phyloP scores from a whole-genome alignment of 2,888 invertebrate genomes.

The Lottia gigantea region DNA sequence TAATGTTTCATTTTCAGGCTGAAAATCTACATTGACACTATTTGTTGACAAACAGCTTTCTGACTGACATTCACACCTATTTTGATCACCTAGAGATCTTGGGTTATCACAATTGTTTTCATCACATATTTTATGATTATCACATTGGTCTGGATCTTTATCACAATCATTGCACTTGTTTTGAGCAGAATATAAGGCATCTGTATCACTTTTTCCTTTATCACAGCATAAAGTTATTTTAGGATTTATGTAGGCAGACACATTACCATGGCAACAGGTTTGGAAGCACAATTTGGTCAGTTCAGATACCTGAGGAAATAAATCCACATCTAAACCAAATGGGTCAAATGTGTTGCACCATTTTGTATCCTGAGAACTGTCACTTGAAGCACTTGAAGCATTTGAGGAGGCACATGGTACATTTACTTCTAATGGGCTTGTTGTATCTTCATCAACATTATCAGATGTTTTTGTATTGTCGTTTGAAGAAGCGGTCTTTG shows the following conservation, averaged over 20 bases:
- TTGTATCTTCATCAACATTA: background rate
- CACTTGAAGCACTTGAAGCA: slow-evolving; percentile 22
- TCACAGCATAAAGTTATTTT: background rate
- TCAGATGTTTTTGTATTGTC: background rate
- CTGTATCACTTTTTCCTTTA: too few species aligned
- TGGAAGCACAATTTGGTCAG: slow-evolving; percentile 50
- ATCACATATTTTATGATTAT: background rate
- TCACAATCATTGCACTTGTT: too few species aligned
- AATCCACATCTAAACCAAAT: slow-evolving; percentile 35
- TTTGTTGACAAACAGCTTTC: too few species aligned
- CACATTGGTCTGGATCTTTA: background rate
- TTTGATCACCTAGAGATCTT: too few species aligned
- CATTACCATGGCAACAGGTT: slow-evolving; percentile 43
- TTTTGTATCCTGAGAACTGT: slow-evolving; percentile 1
- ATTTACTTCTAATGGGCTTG: background rate
- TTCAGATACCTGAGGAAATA: slow-evolving; percentile 37
- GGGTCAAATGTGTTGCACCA: slow-evolving; percentile 44
- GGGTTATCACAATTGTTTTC: background rate
- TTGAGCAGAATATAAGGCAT: too few species aligned
- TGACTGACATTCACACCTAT: too few species aligned
- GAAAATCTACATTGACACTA: too few species aligned
- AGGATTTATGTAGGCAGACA: slow-evolving; percentile 27
- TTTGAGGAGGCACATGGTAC: background rate
- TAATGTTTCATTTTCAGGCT: too few species aligned
- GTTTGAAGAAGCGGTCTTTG: slow-evolving; percentile 8